These are phyloP conservation scores for Heteromyza rotundicornis DNA, from an alignment of 2,888 invertebrate genomes.

Conservation along the genomic window DNA sequence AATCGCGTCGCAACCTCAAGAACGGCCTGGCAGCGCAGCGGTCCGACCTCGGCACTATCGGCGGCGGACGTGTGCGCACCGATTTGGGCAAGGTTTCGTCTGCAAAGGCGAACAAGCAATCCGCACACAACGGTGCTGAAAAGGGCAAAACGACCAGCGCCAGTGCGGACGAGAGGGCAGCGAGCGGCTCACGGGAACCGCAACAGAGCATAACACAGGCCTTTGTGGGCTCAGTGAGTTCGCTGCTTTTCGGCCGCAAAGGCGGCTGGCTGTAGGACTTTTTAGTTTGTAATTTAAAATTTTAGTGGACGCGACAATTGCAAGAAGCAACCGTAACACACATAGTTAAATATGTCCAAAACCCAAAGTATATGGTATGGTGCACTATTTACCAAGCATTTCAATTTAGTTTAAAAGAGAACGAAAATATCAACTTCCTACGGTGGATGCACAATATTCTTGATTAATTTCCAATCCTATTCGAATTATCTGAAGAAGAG, in stretches of 20 bases:
- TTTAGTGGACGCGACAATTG: slow-evolving; percentile 26
- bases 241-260: slow-evolving; percentile 82
- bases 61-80: slow-evolving; percentile 57
- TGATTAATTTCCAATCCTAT: too few species aligned
- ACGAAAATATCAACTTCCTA: not conserved
- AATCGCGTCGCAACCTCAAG: slow-evolving; percentile 63
- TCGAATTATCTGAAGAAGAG: too few species aligned
- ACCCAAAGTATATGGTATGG: slow-evolving; percentile 1
- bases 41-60: slow-evolving; percentile 68
- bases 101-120: slow-evolving; percentile 19
- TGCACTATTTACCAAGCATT: slow-evolving; percentile 16
- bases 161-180: slow-evolving; percentile 14
- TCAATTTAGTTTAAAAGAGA: not conserved
- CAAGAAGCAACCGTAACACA: slow-evolving; percentile 28
- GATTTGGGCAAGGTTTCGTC: slow-evolving; percentile 51
- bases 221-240: slow-evolving; percentile 78
- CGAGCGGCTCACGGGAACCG: not conserved
- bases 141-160: not conserved
- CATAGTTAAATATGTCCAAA: slow-evolving; percentile 25
- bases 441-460: too few species aligned
- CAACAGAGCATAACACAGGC: slow-evolving; percentile 62
- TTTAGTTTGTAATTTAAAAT: slow-evolving; percentile 33
- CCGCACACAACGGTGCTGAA: not conserved
- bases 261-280: slow-evolving; percentile 75
- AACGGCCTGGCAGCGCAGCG: slow-evolving; percentile 65